These are phyloP conservation scores for Stichodactyla helianthus DNA, from an alignment of 64 coral and sea anemone species.

Conservation along the genomic window DNA sequence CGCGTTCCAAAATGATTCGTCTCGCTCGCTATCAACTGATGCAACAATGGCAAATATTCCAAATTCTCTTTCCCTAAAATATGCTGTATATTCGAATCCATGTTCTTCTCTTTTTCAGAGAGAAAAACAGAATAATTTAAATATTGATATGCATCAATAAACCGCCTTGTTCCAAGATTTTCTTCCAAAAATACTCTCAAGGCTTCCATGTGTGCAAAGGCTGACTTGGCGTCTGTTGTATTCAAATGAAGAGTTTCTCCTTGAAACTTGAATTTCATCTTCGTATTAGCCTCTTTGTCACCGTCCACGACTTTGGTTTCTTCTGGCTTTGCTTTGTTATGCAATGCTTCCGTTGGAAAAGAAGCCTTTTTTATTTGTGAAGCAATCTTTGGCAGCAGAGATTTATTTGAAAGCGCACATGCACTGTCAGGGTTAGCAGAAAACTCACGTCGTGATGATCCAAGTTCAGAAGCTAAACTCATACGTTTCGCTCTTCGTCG, in stretches of 20 bases:
- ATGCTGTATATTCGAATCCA: neutral
- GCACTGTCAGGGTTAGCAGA: slow-evolving; percentile 11
- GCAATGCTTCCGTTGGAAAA: neutral
- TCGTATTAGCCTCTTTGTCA: no score
- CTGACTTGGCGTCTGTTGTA: slow-evolving; percentile 29
- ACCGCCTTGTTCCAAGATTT: slow-evolving; percentile 42
- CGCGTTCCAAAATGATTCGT: slow-evolving; percentile 31
- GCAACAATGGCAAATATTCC: slow-evolving; percentile 36
- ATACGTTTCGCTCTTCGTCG: slow-evolving; percentile 21
- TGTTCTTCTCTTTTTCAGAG: slow-evolving; percentile 5
- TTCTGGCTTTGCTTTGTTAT: neutral
- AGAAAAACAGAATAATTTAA: slow-evolving; percentile 11
- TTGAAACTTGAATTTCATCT: slow-evolving; percentile 32
- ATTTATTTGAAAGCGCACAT: neutral
- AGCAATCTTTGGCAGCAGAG: neutral
- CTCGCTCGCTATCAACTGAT: slow-evolving; percentile 47
- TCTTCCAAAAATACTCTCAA: slow-evolving; percentile 45
- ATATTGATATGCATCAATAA: slow-evolving; percentile 52
- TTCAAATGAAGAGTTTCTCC: slow-evolving; percentile 49
- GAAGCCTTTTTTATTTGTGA: neutral
- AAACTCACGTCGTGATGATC: slow-evolving; percentile 10
- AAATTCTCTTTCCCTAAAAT: slow-evolving; percentile 46
- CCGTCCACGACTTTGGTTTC: neutral
- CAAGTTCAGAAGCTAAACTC: neutral
- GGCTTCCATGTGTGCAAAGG: slow-evolving; percentile 44